Conservation (phyloP, 2,797 vertebrate species). For the Gymnopithys bicolor region DNA sequence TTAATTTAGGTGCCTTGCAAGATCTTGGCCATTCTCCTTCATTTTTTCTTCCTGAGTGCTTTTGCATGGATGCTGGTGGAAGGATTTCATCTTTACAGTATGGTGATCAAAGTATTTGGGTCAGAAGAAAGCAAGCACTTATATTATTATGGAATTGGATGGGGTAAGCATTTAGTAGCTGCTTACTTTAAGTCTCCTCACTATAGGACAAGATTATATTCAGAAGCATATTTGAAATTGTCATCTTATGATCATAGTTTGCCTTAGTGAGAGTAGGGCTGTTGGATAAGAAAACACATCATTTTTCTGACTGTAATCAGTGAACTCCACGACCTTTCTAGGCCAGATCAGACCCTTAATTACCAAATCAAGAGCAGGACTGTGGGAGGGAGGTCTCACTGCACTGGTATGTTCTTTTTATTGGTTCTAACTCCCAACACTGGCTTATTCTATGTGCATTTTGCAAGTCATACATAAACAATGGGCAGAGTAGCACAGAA, state of each 20-base stretch:
- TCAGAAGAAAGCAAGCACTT: conserved; percentile 94
- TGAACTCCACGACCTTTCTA: neutral
- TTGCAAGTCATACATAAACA: neutral
- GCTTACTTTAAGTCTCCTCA: neutral
- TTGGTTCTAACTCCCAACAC: neutral
- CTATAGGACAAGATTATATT: neutral
- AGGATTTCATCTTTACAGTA: conserved; percentile 96
- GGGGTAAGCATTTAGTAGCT: conserved; percentile 83
- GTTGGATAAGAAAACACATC: neutral
- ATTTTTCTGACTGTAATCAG: neutral
- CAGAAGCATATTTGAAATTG: neutral
- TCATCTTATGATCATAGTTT: neutral
- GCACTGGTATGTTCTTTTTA: neutral
- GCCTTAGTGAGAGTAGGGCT: neutral
- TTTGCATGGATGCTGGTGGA: conserved; percentile 99
- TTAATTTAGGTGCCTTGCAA: conserved; percentile 86
- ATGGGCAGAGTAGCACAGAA: neutral
- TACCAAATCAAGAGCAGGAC: neutral
- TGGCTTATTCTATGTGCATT: neutral
- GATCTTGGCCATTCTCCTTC: conserved; percentile 89
- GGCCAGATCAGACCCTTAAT: neutral
- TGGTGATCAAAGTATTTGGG: conserved; percentile 97
- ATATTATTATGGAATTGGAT: conserved; percentile 94
- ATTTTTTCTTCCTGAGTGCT: conserved; percentile 94
- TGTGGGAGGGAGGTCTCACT: neutral